Evolutionary conservation across 1,140 invertebrate species (phyloP).

Genomic region (Musca domestica): DNA sequence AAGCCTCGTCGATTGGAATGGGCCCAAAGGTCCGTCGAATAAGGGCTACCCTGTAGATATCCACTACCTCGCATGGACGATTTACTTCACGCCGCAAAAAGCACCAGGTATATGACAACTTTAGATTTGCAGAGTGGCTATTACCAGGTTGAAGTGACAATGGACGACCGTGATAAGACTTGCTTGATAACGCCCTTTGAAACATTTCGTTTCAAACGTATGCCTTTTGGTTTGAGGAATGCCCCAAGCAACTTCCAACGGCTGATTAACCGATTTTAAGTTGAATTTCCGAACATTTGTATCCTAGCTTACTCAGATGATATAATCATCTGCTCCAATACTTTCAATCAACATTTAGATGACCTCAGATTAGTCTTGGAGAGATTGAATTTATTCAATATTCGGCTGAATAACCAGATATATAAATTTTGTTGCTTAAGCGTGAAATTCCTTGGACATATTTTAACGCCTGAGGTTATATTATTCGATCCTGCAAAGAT

Average conservation of each 20-base stretch:
- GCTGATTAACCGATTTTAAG: not conserved
- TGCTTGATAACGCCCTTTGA: conserved; percentile 1
- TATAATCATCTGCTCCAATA: conserved; percentile 2
- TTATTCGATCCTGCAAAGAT: too few relatives aligned
- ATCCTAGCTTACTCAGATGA: conserved; percentile 3
- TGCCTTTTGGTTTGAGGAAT: too few relatives aligned
- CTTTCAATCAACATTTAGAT: not conserved
- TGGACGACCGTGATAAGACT: not conserved
- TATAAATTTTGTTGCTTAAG: conserved; percentile 3
- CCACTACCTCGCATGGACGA: too few relatives aligned
- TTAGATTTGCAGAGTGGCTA: conserved; percentile 1
- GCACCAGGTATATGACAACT: too few relatives aligned
- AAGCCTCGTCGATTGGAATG: too few relatives aligned
- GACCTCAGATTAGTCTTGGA: too few relatives aligned
- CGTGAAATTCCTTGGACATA: too few relatives aligned
- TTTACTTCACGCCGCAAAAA: too few relatives aligned
- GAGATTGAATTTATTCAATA: not conserved
- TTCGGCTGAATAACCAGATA: not conserved
- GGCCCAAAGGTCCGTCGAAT: not conserved
- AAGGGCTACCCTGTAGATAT: conserved; percentile 41
- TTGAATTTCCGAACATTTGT: not conserved
- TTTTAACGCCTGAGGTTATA: too few relatives aligned
- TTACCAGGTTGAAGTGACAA: not conserved
- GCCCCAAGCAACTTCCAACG: too few relatives aligned
- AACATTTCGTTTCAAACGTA: too few relatives aligned